These are phyloP conservation scores for Strigops habroptila DNA, from an alignment of 2,113 vertebrate species.

Conservation along the genomic window DNA sequence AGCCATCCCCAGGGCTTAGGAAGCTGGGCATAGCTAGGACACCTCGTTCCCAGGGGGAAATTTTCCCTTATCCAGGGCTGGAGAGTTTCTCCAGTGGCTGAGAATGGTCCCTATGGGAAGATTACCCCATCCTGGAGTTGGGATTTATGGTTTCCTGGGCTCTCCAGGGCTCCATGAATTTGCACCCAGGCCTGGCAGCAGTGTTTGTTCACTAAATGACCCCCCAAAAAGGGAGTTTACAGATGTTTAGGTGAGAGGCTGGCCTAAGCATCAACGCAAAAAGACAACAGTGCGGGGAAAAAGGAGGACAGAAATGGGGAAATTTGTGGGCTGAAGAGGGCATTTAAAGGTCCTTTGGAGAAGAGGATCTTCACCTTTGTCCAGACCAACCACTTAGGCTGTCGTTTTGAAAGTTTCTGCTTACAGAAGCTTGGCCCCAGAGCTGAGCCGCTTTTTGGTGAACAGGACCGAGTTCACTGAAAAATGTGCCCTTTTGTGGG, in stretches of 20 bases:
- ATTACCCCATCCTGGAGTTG: background rate
- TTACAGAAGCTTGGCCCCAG: background rate
- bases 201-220: background rate
- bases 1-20: background rate
- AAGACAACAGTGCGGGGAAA: background rate
- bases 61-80: background rate
- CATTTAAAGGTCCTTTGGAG: background rate
- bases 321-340: background rate
- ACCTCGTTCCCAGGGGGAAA: background rate
- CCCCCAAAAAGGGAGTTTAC: background rate
- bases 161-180: background rate
- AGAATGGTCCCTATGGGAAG: background rate
- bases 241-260: background rate
- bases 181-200: background rate
- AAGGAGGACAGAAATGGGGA: background rate
- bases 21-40: background rate
- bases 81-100: background rate
- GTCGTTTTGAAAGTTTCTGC: background rate
- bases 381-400: background rate
- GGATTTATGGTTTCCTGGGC: background rate
- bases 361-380: conserved; percentile 32
- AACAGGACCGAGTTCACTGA: background rate
- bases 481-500: conserved; percentile 62
- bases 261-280: background rate
- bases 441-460: background rate